phyloP scores from a whole-genome alignment of 2,113 vertebrate species.

The Erinaceus europaeus region DNA sequence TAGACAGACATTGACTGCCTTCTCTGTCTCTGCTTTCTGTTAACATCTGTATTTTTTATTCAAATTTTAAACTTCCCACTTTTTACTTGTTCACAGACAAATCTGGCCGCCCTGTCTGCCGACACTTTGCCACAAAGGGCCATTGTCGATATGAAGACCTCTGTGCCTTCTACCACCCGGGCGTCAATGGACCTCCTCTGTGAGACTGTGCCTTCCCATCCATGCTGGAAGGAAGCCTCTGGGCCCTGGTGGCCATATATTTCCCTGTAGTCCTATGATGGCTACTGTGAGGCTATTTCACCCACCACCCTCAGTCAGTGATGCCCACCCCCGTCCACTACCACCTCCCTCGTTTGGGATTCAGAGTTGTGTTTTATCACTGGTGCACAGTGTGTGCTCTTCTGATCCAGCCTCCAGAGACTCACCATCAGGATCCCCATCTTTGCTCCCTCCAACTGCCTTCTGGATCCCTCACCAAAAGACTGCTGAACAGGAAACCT shows the following conservation, averaged over 20 bases:
- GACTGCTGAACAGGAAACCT: slow-evolving; percentile 60
- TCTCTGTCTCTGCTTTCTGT: background rate
- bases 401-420: slow-evolving; percentile 43
- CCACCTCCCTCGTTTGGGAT: background rate
- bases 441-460: background rate
- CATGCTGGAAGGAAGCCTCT: slow-evolving; percentile 3
- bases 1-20: background rate
- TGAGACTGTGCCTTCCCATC: slow-evolving; percentile 65
- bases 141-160: slow-evolving; percentile 91
- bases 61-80: background rate
- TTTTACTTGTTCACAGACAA: slow-evolving; percentile 82
- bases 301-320: background rate
- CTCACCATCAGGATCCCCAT: background rate
- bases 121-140: slow-evolving; percentile 93
- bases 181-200: slow-evolving; percentile 89
- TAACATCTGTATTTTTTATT: background rate
- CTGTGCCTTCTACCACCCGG: slow-evolving; percentile 93
- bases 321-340: background rate
- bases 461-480: slow-evolving; percentile 7
- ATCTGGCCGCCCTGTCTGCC: slow-evolving; percentile 90
- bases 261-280: slow-evolving; percentile 18
- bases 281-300: slow-evolving; percentile 34
- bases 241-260: background rate
- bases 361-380: slow-evolving; percentile 28
- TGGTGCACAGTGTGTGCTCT: background rate